These are phyloP conservation scores for Hepsetus odoe DNA, from an alignment of 2,113 vertebrate species.

Conservation along the genomic window DNA sequence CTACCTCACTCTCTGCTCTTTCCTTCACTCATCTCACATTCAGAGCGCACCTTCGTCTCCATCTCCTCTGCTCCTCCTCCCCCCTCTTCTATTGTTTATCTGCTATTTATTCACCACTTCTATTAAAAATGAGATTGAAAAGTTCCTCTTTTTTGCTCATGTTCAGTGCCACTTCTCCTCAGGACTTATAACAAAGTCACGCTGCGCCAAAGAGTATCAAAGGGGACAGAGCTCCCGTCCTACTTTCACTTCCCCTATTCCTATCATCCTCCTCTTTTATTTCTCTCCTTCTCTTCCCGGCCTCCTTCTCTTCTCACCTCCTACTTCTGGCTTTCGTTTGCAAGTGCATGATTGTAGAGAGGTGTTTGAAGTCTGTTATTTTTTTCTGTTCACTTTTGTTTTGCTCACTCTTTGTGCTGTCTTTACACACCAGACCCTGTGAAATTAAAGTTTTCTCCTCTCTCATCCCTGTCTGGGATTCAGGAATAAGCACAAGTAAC, in stretches of 20 bases:
- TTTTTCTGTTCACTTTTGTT: slow-evolving; percentile 31
- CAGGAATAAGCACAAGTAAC: slow-evolving; percentile 2
- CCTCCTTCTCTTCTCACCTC: neutral
- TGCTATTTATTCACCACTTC: slow-evolving; percentile 64
- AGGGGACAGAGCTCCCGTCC: slow-evolving; percentile 66
- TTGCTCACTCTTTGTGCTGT: neutral
- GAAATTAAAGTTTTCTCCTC: neutral
- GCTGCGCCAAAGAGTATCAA: slow-evolving; percentile 56
- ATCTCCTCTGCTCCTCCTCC: neutral
- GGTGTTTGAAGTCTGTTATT: slow-evolving; percentile 39
- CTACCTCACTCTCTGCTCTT: slow-evolving; percentile 2
- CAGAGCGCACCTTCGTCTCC: slow-evolving; percentile 14
- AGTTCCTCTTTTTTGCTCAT: slow-evolving; percentile 39
- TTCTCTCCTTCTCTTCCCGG: slow-evolving; percentile 18
- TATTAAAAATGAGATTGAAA: slow-evolving; percentile 75
- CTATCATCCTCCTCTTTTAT: slow-evolving; percentile 44
- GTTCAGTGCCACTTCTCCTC: slow-evolving; percentile 47
- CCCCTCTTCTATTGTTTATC: slow-evolving; percentile 35
- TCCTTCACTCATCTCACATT: slow-evolving; percentile 44
- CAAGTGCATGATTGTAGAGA: slow-evolving; percentile 28
- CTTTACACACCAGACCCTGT: neutral
- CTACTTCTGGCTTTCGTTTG: slow-evolving; percentile 4
- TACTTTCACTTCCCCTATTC: slow-evolving; percentile 57
- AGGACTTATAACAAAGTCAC: slow-evolving; percentile 57
- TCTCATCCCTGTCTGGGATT: slow-evolving; percentile 24